Percentiles rank a stretch among this genome's conserved stretches.
phyloP scores from a whole-genome alignment of 2,113 vertebrate genomes.

The Rhineura floridana region DNA sequence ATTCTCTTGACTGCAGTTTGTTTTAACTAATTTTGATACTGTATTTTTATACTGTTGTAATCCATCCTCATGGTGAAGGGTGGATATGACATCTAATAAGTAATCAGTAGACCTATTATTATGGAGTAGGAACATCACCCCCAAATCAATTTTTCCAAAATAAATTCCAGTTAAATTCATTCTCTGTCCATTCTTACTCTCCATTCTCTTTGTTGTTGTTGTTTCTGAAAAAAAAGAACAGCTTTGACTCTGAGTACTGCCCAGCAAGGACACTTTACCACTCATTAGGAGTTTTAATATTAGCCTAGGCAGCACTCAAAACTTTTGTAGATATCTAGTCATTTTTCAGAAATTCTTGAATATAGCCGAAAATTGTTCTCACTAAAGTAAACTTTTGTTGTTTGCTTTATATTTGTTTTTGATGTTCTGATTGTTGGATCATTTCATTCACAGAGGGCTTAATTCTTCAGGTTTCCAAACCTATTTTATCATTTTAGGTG shows the following conservation, averaged over 20 bases:
- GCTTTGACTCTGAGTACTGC: not conserved
- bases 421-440: not conserved
- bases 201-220: no score
- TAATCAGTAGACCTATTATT: no score
- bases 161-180: no score
- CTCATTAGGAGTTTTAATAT: slow-evolving; percentile 1
- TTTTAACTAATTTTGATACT: no score
- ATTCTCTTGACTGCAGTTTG: no score
- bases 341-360: slow-evolving; percentile 12
- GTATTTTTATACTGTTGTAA: no score
- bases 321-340: not conserved
- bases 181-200: no score
- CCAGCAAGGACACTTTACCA: not conserved
- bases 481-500: no score
- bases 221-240: not conserved
- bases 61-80: no score
- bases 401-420: not conserved
- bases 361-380: not conserved
- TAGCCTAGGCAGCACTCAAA: not conserved
- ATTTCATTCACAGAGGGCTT: slow-evolving; percentile 30
- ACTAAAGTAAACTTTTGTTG: not conserved
- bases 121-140: no score
- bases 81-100: no score
- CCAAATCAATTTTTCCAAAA: no score
- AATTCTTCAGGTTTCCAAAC: not conserved